Evolutionary conservation across 2,797 vertebrate genomes (phyloP).

Genomic region (Champsocephalus gunnari): DNA sequence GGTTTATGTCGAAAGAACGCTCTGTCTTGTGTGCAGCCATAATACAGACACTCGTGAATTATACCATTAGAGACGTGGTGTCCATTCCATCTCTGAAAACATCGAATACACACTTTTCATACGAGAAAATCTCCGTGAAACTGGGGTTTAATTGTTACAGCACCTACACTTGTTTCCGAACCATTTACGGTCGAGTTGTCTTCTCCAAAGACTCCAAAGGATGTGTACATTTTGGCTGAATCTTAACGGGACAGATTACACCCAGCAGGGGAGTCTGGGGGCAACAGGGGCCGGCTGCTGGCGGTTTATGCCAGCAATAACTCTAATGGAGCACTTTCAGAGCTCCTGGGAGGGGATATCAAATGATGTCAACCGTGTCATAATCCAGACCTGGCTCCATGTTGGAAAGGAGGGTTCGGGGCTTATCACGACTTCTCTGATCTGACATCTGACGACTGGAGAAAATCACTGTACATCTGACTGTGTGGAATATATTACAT

Average conservation of each 20-base stretch:
- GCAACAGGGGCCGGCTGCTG: constrained; percentile 68
- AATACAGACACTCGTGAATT: constrained; percentile 53
- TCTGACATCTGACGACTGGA: constrained; percentile 50
- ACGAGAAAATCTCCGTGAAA: not conserved
- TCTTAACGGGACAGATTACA: constrained; percentile 69
- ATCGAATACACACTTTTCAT: constrained; percentile 15
- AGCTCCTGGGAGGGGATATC: constrained; percentile 77
- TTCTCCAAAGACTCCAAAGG: constrained; percentile 37
- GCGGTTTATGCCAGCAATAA: constrained; percentile 67
- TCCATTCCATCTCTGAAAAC: constrained; percentile 11
- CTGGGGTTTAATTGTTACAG: too few species aligned
- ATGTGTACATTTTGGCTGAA: constrained; percentile 64
- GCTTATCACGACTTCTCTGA: constrained; percentile 38
- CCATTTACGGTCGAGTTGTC: not conserved
- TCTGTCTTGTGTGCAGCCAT: constrained; percentile 47
- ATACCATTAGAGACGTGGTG: constrained; percentile 43
- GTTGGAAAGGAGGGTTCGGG: constrained; percentile 14
- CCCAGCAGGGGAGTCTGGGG: constrained; percentile 79
- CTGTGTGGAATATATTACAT: constrained; percentile 31
- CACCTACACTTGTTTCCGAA: not conserved
- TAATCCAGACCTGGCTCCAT: constrained; percentile 66
- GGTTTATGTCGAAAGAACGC: constrained; percentile 51
- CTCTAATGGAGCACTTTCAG: constrained; percentile 81
- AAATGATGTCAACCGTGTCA: constrained; percentile 77
- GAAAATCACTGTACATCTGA: constrained; percentile 24